Evolutionary conservation across 1,140 invertebrate species (phyloP), one percentile per base, ranked within the genome.

Genomic region (Goniozus legneri): DNA sequence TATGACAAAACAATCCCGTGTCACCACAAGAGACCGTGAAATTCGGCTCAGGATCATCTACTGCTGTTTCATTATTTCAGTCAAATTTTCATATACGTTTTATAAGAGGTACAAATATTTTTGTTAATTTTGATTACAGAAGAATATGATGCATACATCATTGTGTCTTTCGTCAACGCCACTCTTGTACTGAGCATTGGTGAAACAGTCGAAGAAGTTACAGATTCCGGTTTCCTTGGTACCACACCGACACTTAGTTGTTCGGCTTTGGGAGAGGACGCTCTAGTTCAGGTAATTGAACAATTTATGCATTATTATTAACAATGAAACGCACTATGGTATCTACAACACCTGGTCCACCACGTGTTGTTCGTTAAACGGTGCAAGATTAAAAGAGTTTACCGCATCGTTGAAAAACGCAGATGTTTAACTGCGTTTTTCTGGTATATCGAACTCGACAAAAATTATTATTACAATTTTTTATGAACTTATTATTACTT

Each of bases 181-280:
- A 99, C 97, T 19, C 82, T 99, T 54, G 97, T 99, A 47, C 82
- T 99, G 54, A 97, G 94, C 54, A 99, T 99, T 73, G 97, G 97
- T 54, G 97, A 99, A 76, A 99, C 96, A 52, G 97, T 99, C 22
- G 97, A 99, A 77, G 97, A 99, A 89, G 97, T 98, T 1, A 97
- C 96, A 4, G 97, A 99, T 77, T 99, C 96, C 39, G 97, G 97
- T 22, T 99, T 99, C 71, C 79, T 99, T 39, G 97, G 97, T 48
- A 99, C 97, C 1, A 98, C 96, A 0, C 96, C 95, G 1, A 99
- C 97, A 0, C 76, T 99, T 1, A 92, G 91, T 40, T 99, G 97
- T 78, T 95, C 94, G 21, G 90, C 97, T 15, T 82, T 99, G 20
- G 97, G 96, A 46, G 95, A 96, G 68, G 95, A 99, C 80, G 95